Evolutionary conservation across 1,140 invertebrate genomes (phyloP).

Genomic region (Drosophila eugracilis): DNA sequence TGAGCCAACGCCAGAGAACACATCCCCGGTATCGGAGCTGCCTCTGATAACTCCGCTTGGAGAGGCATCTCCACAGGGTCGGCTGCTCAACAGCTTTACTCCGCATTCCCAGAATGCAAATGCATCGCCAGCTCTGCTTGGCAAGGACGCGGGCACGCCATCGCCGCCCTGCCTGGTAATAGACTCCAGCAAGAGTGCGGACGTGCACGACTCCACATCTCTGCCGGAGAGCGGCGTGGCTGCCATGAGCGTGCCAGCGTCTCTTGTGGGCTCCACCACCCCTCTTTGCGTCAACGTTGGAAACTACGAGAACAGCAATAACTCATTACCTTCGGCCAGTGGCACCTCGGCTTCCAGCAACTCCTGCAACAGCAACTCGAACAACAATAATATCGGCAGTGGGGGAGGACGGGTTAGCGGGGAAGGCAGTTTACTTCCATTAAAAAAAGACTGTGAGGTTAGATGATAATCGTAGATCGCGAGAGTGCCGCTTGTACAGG

Average conservation of each 20-base stretch:
- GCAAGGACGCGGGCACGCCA: conserved; percentile 74
- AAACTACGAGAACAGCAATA: conserved; percentile 77
- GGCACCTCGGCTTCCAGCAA: conserved; percentile 59
- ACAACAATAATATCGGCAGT: conserved; percentile 64
- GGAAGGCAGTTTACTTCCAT: conserved; percentile 86
- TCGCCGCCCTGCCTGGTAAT: conserved; percentile 78
- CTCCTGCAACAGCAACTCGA: conserved; percentile 65
- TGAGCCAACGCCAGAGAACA: conserved; percentile 25
- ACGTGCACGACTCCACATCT: conserved; percentile 78
- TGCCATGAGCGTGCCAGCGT: conserved; percentile 22
- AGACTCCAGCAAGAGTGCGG: conserved; percentile 76
- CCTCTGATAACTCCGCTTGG: conserved; percentile 43
- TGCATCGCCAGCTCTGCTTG: conserved; percentile 64
- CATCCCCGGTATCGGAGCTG: conserved; percentile 45
- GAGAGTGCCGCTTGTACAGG: conserved; percentile 15
- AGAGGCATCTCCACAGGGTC: conserved; percentile 42
- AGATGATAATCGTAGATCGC: conserved; percentile 89
- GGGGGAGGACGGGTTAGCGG: conserved; percentile 44
- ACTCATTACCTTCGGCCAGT: conserved; percentile 70
- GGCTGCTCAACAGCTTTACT: conserved; percentile 62
- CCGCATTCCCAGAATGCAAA: conserved; percentile 75
- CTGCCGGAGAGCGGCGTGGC: conserved; percentile 59
- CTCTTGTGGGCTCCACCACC: conserved; percentile 49
- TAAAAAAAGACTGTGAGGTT: conserved; percentile 93
- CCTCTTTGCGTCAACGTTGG: conserved; percentile 69